phyloP scores from a whole-genome alignment of 1,140 invertebrate genomes.

The Panulirus ornatus region DNA sequence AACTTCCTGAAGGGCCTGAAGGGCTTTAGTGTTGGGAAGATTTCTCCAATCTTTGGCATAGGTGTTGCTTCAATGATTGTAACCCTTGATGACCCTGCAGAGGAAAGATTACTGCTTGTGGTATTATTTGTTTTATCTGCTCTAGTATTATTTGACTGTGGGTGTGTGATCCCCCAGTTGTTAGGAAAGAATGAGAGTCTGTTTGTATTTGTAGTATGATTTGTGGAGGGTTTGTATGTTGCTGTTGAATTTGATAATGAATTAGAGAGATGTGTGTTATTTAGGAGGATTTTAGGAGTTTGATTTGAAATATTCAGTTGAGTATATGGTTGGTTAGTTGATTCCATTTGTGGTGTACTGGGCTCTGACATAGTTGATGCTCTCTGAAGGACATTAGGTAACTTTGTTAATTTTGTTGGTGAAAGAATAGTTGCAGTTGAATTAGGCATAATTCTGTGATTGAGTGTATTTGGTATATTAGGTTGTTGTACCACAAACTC shows the following conservation, averaged over 20 bases:
- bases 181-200: background rate
- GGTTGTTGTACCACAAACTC: background rate
- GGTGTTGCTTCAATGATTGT: slow-evolving; percentile 58
- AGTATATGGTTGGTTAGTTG: background rate
- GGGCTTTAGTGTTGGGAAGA: slow-evolving; percentile 27
- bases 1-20: no score
- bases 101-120: background rate
- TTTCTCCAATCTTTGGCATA: slow-evolving; percentile 48
- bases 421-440: background rate
- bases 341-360: background rate
- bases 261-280: background rate
- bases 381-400: background rate
- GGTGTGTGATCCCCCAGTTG: background rate
- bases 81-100: slow-evolving; percentile 23
- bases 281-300: background rate
- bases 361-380: background rate
- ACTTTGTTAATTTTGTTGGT: background rate
- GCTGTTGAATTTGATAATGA: background rate
- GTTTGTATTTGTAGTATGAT: background rate
- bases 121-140: background rate
- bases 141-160: background rate
- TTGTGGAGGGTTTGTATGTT: slow-evolving; percentile 16
- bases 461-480: background rate
- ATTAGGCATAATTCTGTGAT: background rate
- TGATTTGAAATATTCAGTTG: background rate